Base-by-base conservation (phyloP, 2,888 invertebrate genomes). In the Chesias legatella region DNA sequence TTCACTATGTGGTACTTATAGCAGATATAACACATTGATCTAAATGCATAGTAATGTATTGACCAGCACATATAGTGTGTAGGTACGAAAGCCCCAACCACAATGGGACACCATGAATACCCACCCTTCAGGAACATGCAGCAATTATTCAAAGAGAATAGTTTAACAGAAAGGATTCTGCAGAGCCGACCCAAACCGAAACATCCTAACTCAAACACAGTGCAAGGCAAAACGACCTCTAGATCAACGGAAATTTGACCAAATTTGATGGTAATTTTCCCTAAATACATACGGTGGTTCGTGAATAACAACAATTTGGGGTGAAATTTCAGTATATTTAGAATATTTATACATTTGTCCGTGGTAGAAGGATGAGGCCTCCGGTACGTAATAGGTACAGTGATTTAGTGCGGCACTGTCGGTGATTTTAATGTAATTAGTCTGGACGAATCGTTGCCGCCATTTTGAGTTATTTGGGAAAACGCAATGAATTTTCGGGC, bases 71-170 rank as follows among this genome's bases (percentile, higher is more conserved):
- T 30, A 30, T 27, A 27, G 39, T 34, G 31, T 34, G 29, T 6
- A 49, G 48, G 43, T 48, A 53, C 45, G 63, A 63, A 63, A 62
- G 60, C 69, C 70, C 71, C 67, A 73, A 81, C 82, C 84, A 77
- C 83, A 80, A 76, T 76, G 79, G 78, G 78, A 42, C 77, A 76
- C 73, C 81, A 79, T 81, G 84, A 85, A 84, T 81, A 84, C 79
- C 76, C 76, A 77, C 86, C 86, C 86, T 86, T 86, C 88, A 82
- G 73, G 84, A 85, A 86, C 88, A 84, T 67, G 79, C 88, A 81
- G 84, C 88, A 88, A 89, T 89, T 89, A 89, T 88, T 89, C 88
- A 89, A 86, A 88, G 79, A 88, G 88, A 88, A 88, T 88, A 86
- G 88, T 86, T 86, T 85, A 88, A 80, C 83, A 85, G 88, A 88